Evolutionary conservation across 2,797 vertebrate species (phyloP).

Genomic region (Clamator glandarius): DNA sequence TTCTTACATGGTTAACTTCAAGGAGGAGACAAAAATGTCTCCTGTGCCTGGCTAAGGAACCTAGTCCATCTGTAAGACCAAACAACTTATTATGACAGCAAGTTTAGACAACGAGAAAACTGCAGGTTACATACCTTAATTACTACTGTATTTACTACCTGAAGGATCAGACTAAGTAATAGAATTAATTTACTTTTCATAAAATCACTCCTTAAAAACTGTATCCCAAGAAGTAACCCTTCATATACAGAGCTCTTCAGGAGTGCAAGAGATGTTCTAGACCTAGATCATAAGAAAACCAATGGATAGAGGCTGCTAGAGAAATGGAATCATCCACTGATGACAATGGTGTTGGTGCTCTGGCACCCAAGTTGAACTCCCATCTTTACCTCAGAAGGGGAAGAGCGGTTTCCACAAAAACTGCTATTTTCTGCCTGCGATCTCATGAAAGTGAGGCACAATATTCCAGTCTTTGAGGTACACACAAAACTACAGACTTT

Average conservation of each 20-base stretch:
- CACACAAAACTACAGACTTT: not conserved
- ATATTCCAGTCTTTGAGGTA: not conserved
- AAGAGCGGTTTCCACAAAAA: not conserved
- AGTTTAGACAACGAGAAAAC: not conserved
- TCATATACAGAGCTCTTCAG: not conserved
- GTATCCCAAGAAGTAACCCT: not conserved
- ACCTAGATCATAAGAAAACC: rapidly evolving
- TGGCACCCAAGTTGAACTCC: not conserved
- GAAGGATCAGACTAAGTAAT: not conserved
- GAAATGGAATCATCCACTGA: not conserved
- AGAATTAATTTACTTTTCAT: not conserved
- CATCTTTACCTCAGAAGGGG: not conserved
- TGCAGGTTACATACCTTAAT: not conserved
- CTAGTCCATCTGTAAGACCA: not conserved
- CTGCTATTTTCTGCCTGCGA: not conserved
- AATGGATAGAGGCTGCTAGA: not conserved
- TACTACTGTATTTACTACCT: not conserved
- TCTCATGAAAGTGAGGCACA: not conserved
- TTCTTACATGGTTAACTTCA: not conserved
- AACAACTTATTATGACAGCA: not conserved
- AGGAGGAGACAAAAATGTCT: not conserved
- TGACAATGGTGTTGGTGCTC: not conserved
- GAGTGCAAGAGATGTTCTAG: not conserved
- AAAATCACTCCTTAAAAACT: not conserved
- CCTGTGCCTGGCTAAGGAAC: not conserved